phyloP scores from a whole-genome alignment of 2,113 vertebrate species.

The Amphiprion ocellaris region DNA sequence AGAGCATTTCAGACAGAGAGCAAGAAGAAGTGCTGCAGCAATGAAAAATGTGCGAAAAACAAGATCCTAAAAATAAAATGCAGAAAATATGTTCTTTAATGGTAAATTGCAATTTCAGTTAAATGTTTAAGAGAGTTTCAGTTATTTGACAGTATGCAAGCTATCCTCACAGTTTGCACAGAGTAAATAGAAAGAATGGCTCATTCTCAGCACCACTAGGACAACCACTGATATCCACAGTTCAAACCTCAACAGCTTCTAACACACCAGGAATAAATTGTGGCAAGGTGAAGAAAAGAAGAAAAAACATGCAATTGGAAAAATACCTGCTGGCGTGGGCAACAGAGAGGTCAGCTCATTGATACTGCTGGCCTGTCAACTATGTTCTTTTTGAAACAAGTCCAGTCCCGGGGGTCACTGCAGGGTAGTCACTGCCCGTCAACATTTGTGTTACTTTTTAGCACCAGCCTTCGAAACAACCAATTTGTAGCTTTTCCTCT shows the following conservation, averaged over 20 bases:
- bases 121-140: too few relatives aligned
- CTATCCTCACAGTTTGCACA: neutral
- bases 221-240: slow-evolving; percentile 29
- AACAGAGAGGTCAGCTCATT: slow-evolving; percentile 74
- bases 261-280: slow-evolving; percentile 61
- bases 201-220: neutral
- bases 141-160: neutral
- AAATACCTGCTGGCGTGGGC: slow-evolving; percentile 69
- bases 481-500: slow-evolving; percentile 14
- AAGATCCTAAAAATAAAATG: too few relatives aligned
- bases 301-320: slow-evolving; percentile 66
- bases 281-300: slow-evolving; percentile 74
- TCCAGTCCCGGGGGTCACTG: slow-evolving; percentile 65
- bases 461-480: slow-evolving; percentile 27
- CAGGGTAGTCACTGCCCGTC: slow-evolving; percentile 62
- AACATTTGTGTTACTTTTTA: slow-evolving; percentile 67
- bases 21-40: too few relatives aligned
- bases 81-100: too few relatives aligned
- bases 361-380: slow-evolving; percentile 73
- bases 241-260: slow-evolving; percentile 56
- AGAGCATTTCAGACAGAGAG: too few relatives aligned
- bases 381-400: slow-evolving; percentile 68
- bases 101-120: too few relatives aligned
- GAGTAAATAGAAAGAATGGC: neutral
- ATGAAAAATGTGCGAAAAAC: too few relatives aligned